Evolutionary conservation across 2,888 invertebrate genomes (phyloP).

Genomic region (Dastarcus helophoroides): DNA sequence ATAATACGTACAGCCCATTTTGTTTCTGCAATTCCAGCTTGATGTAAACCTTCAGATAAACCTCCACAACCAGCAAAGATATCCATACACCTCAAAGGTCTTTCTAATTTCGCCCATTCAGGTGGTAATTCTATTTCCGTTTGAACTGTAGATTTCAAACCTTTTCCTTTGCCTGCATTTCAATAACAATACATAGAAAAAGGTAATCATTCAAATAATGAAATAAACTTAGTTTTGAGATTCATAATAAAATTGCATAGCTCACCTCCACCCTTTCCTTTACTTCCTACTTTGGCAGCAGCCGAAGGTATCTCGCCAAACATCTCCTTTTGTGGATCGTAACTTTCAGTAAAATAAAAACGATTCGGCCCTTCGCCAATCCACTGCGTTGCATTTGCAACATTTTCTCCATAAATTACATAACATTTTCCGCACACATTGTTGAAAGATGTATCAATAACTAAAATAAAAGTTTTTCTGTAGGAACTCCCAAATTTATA

Average conservation of each 20-base stretch:
- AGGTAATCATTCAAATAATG: background rate
- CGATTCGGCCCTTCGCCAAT: conserved; percentile 50
- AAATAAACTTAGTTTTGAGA: background rate
- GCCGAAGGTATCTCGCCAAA: conserved; percentile 51
- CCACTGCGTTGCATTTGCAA: conserved; percentile 48
- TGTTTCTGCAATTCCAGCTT: conserved; percentile 56
- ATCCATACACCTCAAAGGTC: conserved; percentile 57
- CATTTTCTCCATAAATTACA: conserved; percentile 49
- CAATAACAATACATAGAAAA: background rate
- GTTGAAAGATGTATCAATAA: conserved; percentile 44
- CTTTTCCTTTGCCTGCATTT: conserved; percentile 1
- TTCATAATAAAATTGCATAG: background rate
- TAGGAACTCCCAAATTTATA: too few relatives aligned
- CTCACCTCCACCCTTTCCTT: conserved; percentile 50
- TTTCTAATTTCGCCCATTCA: conserved; percentile 33
- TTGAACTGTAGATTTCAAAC: conserved; percentile 41
- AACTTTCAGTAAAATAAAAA: conserved; percentile 64
- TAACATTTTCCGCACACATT: conserved; percentile 59
- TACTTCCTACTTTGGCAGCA: conserved; percentile 45
- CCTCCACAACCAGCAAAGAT: conserved; percentile 84
- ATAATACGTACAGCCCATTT: conserved; percentile 53
- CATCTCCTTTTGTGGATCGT: conserved; percentile 43
- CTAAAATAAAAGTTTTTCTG: too few relatives aligned
- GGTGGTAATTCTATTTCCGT: conserved; percentile 41
- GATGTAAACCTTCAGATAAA: conserved; percentile 61